These are phyloP conservation scores for Canis aureus DNA, from an alignment of 2,113 vertebrate species.

Conservation along the genomic window DNA sequence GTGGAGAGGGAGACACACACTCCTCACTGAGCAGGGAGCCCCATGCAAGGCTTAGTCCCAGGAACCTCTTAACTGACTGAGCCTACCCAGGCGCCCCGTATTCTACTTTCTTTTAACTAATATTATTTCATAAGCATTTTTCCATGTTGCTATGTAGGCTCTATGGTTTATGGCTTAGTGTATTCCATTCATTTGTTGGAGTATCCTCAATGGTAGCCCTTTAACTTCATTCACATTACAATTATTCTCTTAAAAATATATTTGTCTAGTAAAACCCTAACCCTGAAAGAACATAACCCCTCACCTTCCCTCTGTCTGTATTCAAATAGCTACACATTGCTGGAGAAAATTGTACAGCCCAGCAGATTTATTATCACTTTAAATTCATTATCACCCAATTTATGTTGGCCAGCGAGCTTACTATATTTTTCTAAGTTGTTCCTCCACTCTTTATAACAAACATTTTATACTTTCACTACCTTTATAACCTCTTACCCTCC, in stretches of 20 bases:
- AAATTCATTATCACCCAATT: not conserved
- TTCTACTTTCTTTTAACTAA: not conserved
- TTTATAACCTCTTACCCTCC: not conserved
- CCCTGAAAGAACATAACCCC: not conserved
- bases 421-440: not conserved
- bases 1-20: no score
- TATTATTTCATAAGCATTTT: not conserved
- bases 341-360: not conserved
- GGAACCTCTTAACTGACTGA: no score
- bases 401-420: not conserved
- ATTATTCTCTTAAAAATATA: not conserved
- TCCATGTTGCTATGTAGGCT: not conserved
- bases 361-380: not conserved
- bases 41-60: no score
- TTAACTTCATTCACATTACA: not conserved
- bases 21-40: no score
- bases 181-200: not conserved
- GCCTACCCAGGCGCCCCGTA: no score
- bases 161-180: not conserved
- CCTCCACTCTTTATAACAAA: not conserved
- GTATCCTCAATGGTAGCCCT: not conserved
- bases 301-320: not conserved
- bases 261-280: not conserved
- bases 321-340: not conserved
- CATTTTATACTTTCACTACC: not conserved